These are phyloP conservation scores for Pseudachorutes palmiensis DNA, from an alignment of 1,140 invertebrate species.

Conservation along the genomic window DNA sequence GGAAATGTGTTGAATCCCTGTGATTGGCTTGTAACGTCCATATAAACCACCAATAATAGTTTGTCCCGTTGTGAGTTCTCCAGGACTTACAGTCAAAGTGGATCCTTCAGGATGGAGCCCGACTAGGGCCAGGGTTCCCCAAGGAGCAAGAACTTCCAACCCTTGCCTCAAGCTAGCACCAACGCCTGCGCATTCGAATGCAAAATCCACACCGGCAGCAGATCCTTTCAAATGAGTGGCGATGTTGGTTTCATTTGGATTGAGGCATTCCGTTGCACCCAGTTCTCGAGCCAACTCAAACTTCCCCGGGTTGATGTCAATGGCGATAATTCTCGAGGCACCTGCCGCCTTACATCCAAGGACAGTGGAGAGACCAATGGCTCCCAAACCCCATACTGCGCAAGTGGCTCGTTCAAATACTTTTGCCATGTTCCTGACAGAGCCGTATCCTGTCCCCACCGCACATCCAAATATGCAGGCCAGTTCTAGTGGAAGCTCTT, in stretches of 20 bases:
- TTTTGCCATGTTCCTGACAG: conserved; percentile 49
- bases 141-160: neutral
- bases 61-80: neutral
- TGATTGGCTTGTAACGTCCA: neutral
- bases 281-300: neutral
- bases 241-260: neutral
- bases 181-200: neutral
- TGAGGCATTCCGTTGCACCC: neutral
- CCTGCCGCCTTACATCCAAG: conserved; percentile 53
- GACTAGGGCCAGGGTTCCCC: neutral
- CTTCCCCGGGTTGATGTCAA: conserved; percentile 45
- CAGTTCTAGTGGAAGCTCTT: conserved; percentile 46
- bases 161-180: neutral
- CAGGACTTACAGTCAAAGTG: neutral
- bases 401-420: conserved; percentile 43
- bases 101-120: neutral
- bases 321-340: conserved; percentile 52
- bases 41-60: neutral
- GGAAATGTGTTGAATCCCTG: neutral
- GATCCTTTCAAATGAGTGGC: neutral
- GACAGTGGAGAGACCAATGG: conserved; percentile 56
- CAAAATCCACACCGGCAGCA: neutral
- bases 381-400: conserved; percentile 52
- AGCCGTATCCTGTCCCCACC: conserved; percentile 47
- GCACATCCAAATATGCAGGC: conserved; percentile 58